These are phyloP conservation scores for Semaprochilodus insignis DNA, from an alignment of 2,797 vertebrate genomes.

Conservation along the genomic window DNA sequence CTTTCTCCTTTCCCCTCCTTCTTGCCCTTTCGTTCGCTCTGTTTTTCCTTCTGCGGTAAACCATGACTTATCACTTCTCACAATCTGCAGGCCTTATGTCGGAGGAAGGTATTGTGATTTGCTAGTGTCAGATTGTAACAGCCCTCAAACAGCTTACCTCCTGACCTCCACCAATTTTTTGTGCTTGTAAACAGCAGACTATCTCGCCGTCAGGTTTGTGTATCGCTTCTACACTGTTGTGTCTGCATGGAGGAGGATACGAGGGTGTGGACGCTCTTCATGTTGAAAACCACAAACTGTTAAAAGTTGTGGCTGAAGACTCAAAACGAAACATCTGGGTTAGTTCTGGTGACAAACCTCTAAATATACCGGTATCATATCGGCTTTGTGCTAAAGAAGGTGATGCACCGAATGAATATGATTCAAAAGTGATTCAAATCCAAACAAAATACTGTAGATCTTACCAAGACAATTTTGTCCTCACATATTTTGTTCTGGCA, in stretches of 20 bases:
- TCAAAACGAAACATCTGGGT: background rate
- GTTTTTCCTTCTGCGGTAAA: conserved; percentile 25
- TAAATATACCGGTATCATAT: background rate
- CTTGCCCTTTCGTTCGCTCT: conserved; percentile 18
- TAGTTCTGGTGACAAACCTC: background rate
- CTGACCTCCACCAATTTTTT: background rate
- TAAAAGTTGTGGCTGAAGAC: background rate
- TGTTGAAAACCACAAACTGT: conserved; percentile 29
- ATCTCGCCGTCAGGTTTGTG: conserved; percentile 2
- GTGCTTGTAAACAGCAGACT: background rate
- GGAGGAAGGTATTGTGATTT: background rate
- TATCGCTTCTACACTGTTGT: background rate
- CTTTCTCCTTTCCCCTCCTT: conserved; percentile 1
- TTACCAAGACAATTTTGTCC: no score
- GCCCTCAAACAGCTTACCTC: background rate
- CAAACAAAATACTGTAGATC: no score
- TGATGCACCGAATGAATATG: background rate
- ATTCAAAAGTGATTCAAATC: no score
- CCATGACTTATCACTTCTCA: conserved; percentile 25
- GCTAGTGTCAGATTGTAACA: background rate
- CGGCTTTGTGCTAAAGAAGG: background rate
- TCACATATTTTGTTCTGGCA: no score
- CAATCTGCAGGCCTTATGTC: conserved; percentile 6
- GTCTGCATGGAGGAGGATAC: background rate
- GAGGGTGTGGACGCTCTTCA: conserved; percentile 22